These are phyloP conservation scores for Pegea sp. DNA, from an alignment of 23 tunicate genomes.

Conservation along the genomic window DNA sequence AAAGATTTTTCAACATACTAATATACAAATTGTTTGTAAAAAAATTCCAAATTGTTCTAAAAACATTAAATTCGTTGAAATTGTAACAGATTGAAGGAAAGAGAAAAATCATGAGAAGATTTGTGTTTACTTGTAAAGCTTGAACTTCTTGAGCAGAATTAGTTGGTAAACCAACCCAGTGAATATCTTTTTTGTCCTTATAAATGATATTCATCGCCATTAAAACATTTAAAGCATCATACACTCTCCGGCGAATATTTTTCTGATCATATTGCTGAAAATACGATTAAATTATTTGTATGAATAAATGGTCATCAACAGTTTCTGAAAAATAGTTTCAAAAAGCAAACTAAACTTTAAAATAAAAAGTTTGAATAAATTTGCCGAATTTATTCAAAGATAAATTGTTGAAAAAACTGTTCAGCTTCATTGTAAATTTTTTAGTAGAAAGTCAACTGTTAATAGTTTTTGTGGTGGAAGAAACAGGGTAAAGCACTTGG, in stretches of 20 bases:
- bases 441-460: too few relatives aligned
- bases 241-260: conserved; percentile 87
- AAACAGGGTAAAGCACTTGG: too few relatives aligned
- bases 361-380: background rate
- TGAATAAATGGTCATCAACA: background rate
- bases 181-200: conserved; percentile 95
- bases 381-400: too few relatives aligned
- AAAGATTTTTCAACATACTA: too few relatives aligned
- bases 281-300: background rate
- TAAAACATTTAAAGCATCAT: conserved; percentile 93
- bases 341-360: background rate
- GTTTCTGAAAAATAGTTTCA: background rate
- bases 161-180: conserved; percentile 97
- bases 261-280: conserved; percentile 81
- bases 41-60: too few relatives aligned
- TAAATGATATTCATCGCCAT: conserved; percentile 99
- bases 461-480: too few relatives aligned
- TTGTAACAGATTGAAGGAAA: too few relatives aligned
- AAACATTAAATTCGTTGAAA: too few relatives aligned
- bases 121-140: conserved; percentile 62
- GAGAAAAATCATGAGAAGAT: too few relatives aligned
- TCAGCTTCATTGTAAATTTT: too few relatives aligned
- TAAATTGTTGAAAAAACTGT: too few relatives aligned
- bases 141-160: conserved; percentile 80
- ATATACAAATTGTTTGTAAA: too few relatives aligned